A percentile compares a stretch with the other conserved stretches of the same genome.
phyloP scores from a whole-genome alignment of 2,888 invertebrate genomes.

The Xiphydria camelus region DNA sequence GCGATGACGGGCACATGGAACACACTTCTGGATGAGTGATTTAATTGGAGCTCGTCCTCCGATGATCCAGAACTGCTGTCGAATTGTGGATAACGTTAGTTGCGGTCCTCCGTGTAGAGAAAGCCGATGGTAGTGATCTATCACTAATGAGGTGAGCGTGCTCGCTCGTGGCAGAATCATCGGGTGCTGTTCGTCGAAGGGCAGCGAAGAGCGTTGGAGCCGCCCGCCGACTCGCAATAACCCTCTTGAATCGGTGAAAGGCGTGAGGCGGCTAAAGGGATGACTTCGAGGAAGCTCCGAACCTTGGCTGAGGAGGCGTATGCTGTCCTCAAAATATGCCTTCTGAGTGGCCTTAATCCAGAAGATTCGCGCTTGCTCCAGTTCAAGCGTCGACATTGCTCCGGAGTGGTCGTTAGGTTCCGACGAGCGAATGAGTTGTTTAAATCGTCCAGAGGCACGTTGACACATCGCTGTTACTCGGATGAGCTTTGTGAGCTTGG shows the following conservation, averaged over 20 bases:
- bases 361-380: conserved; percentile 4
- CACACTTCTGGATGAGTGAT: conserved; percentile 17
- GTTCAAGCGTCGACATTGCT: no score
- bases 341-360: conserved; percentile 13
- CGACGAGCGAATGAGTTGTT: no score
- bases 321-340: conserved; percentile 10
- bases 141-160: conserved; percentile 11
- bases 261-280: conserved; percentile 14
- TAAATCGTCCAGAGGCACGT: background rate
- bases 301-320: background rate
- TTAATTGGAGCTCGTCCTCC: conserved; percentile 17
- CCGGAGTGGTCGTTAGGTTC: no score
- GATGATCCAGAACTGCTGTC: conserved; percentile 24
- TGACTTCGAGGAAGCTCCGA: conserved; percentile 7
- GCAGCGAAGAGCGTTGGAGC: conserved; percentile 10
- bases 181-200: conserved; percentile 13
- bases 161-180: conserved; percentile 16
- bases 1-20: conserved; percentile 20
- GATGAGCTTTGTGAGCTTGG: background rate
- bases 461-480: background rate
- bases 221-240: conserved; percentile 22
- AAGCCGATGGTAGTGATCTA: conserved; percentile 16
- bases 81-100: conserved; percentile 9
- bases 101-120: conserved; percentile 26
- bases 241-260: conserved; percentile 22